Conservation (phyloP, 2,888 invertebrate genomes). For the Neoscelio sp. region DNA sequence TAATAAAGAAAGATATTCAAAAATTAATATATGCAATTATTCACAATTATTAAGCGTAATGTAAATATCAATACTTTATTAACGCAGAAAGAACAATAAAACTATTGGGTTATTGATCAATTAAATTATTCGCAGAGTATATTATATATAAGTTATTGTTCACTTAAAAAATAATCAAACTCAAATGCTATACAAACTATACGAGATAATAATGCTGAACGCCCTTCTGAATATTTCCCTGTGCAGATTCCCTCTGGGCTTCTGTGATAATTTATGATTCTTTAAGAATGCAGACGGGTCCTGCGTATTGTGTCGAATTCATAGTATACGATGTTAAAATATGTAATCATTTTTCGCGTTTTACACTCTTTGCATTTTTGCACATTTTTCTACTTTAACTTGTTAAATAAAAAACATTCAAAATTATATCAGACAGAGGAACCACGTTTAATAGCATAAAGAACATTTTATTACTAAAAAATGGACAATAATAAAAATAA, state of each 20-base stretch:
- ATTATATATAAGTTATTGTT: slow-evolving; percentile 46
- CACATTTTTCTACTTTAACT: no score
- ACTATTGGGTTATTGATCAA: slow-evolving; percentile 40
- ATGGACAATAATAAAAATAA: no score
- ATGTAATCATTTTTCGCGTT: slow-evolving; percentile 40
- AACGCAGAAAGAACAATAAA: slow-evolving; percentile 2
- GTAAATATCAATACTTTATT: no score
- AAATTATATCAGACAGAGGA: no score
- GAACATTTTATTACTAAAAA: no score
- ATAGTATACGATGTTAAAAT: slow-evolving; percentile 72
- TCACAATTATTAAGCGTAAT: no score
- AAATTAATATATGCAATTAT: no score
- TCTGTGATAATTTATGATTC: slow-evolving; percentile 81
- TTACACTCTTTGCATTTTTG: neutral
- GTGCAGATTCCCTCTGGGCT: slow-evolving; percentile 73
- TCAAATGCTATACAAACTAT: slow-evolving; percentile 59
- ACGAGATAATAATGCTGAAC: slow-evolving; percentile 58
- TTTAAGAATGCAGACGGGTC: slow-evolving; percentile 81
- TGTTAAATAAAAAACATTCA: no score
- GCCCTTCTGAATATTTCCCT: slow-evolving; percentile 58
- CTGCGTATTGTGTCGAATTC: slow-evolving; percentile 77
- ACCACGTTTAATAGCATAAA: no score
- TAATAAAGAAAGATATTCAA: no score
- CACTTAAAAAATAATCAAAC: slow-evolving; percentile 69
- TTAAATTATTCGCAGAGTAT: slow-evolving; percentile 32